Conservation (phyloP, 2,888 invertebrate genomes). For the Muschampia plurimacula region DNA sequence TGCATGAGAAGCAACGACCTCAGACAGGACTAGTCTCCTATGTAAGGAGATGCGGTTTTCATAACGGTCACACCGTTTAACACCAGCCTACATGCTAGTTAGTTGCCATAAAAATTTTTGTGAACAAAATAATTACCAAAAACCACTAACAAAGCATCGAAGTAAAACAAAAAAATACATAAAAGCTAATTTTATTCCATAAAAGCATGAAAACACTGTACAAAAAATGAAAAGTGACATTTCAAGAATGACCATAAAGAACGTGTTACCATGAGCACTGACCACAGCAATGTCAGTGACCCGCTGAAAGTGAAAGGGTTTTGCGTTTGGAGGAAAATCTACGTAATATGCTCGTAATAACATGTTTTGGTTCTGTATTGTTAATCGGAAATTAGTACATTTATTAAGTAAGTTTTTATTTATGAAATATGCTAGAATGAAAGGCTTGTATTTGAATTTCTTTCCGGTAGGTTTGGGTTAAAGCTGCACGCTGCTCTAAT, state of each 20-base stretch:
- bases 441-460: too few relatives aligned
- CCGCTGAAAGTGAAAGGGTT: conserved; percentile 59
- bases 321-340: conserved; percentile 26
- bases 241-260: conserved; percentile 3
- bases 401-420: too few relatives aligned
- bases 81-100: too few relatives aligned
- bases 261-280: conserved; percentile 14
- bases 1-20: too few relatives aligned
- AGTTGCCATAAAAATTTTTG: not conserved
- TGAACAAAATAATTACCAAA: not conserved
- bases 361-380: conserved; percentile 15
- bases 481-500: too few relatives aligned
- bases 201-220: not conserved
- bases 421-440: too few relatives aligned
- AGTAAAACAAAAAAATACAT: not conserved
- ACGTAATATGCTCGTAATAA: not conserved
- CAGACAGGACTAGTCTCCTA: too few relatives aligned
- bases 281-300: conserved; percentile 48
- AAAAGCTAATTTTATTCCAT: not conserved
- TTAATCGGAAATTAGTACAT: not conserved
- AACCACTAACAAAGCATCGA: not conserved
- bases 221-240: conserved; percentile 3
- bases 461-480: too few relatives aligned
- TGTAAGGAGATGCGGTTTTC: too few relatives aligned
- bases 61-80: too few relatives aligned